A percentile compares a stretch with the other conserved stretches of the same genome.
Evolutionary conservation across 1,140 invertebrate species (phyloP).

Genomic region (Metaphire vulgaris): DNA sequence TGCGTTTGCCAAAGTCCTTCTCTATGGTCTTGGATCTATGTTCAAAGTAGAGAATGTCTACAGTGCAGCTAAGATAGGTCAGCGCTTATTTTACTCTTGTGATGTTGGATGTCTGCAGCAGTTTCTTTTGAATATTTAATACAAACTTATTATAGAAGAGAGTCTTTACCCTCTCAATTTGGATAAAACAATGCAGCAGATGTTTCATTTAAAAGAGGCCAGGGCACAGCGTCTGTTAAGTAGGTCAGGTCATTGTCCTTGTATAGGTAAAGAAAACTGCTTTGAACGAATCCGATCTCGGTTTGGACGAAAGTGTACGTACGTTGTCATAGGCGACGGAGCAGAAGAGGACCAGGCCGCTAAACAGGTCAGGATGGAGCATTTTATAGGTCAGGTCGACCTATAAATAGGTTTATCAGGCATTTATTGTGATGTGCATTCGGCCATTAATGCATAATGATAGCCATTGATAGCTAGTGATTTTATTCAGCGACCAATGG

Average conservation of each 20-base stretch:
- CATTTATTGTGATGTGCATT: background rate
- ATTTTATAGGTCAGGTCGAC: too few relatives aligned
- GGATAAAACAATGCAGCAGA: too few relatives aligned
- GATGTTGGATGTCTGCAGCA: too few relatives aligned
- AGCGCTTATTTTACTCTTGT: too few relatives aligned
- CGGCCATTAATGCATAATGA: background rate
- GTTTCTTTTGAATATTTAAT: too few relatives aligned
- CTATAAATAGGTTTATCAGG: background rate
- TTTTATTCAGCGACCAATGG: too few relatives aligned
- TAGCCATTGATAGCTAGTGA: too few relatives aligned
- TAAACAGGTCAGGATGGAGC: conserved; percentile 59
- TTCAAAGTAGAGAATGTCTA: conserved; percentile 68
- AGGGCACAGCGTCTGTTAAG: too few relatives aligned
- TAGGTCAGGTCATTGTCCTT: too few relatives aligned
- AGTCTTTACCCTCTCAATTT: too few relatives aligned
- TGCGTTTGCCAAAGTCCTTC: conserved; percentile 75
- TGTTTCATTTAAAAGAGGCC: too few relatives aligned
- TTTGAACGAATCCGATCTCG: conserved; percentile 73
- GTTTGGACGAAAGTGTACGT: conserved; percentile 84
- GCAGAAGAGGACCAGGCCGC: conserved; percentile 80
- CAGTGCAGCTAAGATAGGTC: background rate
- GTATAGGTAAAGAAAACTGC: conserved; percentile 74
- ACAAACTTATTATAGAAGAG: too few relatives aligned
- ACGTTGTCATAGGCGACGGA: conserved; percentile 78
- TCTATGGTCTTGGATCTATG: conserved; percentile 77